These are phyloP conservation scores for Nasonia oneida DNA, from an alignment of 2,888 invertebrate species.

Conservation along the genomic window DNA sequence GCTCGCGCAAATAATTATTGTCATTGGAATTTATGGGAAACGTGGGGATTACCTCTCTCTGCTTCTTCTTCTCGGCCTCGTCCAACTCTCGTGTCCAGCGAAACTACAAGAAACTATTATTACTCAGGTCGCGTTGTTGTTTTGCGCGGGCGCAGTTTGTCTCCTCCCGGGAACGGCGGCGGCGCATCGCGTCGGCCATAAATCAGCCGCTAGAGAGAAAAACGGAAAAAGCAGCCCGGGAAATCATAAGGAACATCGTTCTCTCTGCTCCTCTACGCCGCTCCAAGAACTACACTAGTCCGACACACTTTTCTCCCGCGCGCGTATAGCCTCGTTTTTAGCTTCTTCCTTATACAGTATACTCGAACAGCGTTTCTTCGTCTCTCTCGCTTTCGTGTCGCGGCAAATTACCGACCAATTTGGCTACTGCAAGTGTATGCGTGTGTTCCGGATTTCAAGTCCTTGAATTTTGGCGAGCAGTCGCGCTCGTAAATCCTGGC, in stretches of 20 bases:
- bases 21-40: conserved; percentile 70
- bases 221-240: conserved; percentile 40
- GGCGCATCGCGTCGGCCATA: conserved; percentile 63
- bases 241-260: conserved; percentile 46
- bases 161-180: conserved; percentile 62
- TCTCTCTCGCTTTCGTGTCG: background rate
- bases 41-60: conserved; percentile 67
- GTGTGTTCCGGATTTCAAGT: background rate
- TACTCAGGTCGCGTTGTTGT: conserved; percentile 70
- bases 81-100: conserved; percentile 52
- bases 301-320: background rate
- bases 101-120: conserved; percentile 75
- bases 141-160: conserved; percentile 66
- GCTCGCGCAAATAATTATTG: conserved; percentile 68
- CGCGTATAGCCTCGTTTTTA: background rate
- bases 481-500: conserved; percentile 56
- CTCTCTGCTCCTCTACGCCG: background rate
- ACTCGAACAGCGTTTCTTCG: background rate
- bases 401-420: conserved; percentile 59
- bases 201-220: conserved; percentile 64
- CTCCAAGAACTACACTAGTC: background rate
- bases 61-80: conserved; percentile 56
- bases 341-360: background rate
- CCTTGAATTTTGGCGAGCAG: conserved; percentile 47
- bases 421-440: conserved; percentile 11